phyloP scores from a whole-genome alignment of 2,888 invertebrate genomes.

The Mesorhabditis spiculigera region DNA sequence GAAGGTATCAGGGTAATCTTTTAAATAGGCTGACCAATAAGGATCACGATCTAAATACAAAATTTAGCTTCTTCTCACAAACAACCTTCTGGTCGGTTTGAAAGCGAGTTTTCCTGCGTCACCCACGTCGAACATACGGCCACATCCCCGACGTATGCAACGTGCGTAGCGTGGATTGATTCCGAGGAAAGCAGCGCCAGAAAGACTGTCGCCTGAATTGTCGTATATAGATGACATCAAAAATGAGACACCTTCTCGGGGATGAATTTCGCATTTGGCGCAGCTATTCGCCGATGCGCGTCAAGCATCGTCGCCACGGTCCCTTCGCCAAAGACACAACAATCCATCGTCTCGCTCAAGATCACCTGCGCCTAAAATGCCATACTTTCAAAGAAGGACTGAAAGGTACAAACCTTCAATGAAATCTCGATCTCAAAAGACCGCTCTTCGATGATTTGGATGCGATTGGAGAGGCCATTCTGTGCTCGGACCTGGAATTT shows the following conservation, averaged over 20 bases:
- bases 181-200: not conserved
- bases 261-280: slow-evolving; percentile 20
- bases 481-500: not conserved
- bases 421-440: slow-evolving; percentile 4
- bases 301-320: slow-evolving; percentile 25
- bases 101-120: not conserved
- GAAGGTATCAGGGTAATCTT: not conserved
- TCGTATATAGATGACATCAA: not conserved
- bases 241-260: slow-evolving; percentile 17
- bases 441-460: not conserved
- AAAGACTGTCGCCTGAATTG: not conserved
- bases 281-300: slow-evolving; percentile 26
- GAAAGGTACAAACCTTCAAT: not conserved
- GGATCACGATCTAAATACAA: slow-evolving; percentile 1
- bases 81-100: not conserved
- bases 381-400: not conserved
- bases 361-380: slow-evolving; percentile 25
- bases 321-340: slow-evolving; percentile 29
- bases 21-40: not conserved
- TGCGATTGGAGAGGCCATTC: not conserved
- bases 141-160: not conserved
- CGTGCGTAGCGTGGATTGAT: not conserved
- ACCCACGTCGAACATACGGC: not conserved
- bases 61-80: not conserved
- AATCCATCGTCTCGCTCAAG: slow-evolving; percentile 29